Evolutionary conservation across 2,888 invertebrate species (phyloP), one percentile per base, ranked within the genome.

Genomic region (Corbicula japonica): DNA sequence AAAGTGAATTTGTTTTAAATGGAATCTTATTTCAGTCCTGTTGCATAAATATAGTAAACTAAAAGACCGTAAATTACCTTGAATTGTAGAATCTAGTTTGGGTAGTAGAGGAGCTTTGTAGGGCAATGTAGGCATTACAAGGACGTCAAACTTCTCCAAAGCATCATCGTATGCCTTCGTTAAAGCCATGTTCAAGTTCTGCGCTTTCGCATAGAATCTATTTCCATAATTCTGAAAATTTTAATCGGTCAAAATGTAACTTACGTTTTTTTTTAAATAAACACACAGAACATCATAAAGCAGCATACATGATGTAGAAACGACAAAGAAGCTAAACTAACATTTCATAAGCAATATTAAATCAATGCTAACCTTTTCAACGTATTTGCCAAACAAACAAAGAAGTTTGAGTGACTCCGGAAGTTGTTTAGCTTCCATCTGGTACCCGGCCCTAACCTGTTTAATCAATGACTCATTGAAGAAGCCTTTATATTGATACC

Each of bases 91-190:
- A n/a, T 44, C 30, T 2, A n/a, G 30, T 41, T 26, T 69, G 0
- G 86, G 86, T 23, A 87, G 68, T 50, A 80, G 70, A 1, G 77
- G 69, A 18, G 86, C 83, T 65, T 82, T 85, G 46, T 73, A 86
- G 4, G 88, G 86, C 28, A 87, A 56, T 18, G 90, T 91, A 21
- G 91, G 91, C 87, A 90, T 86, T 8, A 91, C 61, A 0, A 91
- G 38, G 46, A 88, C 88, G 63, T 91, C 90, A 75, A 79, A 90
- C 23, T 83, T 79, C 30, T 84, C 66, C 34, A 90, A 80, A 6
- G 77, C 80, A 8, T 80, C 69, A 63, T 91, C 84, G 62, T 90
- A 90, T 1, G 80, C 86, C 10, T 73, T 56, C 2, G 75, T 86
- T 8, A 90, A 58, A 28, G 30, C 44, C 28, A 80, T 80, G n/a